Evolutionary conservation across 1,140 invertebrate genomes (phyloP).

Genomic region (Piezodorus guildinii): DNA sequence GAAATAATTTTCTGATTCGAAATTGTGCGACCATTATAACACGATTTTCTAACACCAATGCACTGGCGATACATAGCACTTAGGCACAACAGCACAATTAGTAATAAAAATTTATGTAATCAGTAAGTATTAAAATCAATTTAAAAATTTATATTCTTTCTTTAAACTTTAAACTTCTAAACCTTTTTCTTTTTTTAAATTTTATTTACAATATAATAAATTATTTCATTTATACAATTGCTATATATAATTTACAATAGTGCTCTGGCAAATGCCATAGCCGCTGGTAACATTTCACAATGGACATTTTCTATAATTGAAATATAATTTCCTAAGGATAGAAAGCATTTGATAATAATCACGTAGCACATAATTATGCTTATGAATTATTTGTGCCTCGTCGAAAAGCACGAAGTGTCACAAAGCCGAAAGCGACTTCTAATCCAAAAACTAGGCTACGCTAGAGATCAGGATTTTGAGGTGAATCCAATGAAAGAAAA

Average conservation of each 20-base stretch:
- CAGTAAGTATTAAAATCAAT: slow-evolving; percentile 3
- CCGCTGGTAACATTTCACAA: slow-evolving; percentile 1
- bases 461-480: too few relatives aligned
- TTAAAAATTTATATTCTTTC: slow-evolving; percentile 9
- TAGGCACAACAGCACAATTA: slow-evolving; percentile 10
- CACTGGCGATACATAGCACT: neutral
- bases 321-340: slow-evolving; percentile 1
- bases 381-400: too few relatives aligned
- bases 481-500: too few relatives aligned
- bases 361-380: neutral
- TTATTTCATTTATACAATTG: too few relatives aligned
- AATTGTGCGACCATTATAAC: too few relatives aligned
- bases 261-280: neutral
- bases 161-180: slow-evolving; percentile 2
- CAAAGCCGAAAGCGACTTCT: too few relatives aligned
- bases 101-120: slow-evolving; percentile 7
- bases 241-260: slow-evolving; percentile 2
- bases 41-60: neutral
- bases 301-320: slow-evolving; percentile 1
- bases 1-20: too few relatives aligned
- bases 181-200: neutral
- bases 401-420: too few relatives aligned
- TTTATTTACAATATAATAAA: slow-evolving; percentile 8
- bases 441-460: too few relatives aligned
- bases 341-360: slow-evolving; percentile 9